Conservation (phyloP, 2,113 vertebrate species). For the Thryonomys swinderianus region DNA sequence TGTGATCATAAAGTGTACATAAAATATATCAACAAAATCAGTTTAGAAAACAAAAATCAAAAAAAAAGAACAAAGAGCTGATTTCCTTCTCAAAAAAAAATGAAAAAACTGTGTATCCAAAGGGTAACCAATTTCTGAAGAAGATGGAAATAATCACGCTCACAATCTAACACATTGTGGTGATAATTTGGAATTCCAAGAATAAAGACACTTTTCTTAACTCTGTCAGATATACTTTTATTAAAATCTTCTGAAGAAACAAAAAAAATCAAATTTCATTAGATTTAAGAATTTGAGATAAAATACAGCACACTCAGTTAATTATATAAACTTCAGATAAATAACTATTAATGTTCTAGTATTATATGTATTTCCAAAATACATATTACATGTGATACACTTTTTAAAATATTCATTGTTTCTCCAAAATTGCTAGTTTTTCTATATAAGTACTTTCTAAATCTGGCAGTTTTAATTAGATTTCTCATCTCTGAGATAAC, state of each 20-base stretch:
- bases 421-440: slow-evolving; percentile 45
- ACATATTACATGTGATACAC: background rate
- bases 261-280: slow-evolving; percentile 25
- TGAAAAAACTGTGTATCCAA: background rate
- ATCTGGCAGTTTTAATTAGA: slow-evolving; percentile 63
- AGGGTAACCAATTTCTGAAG: background rate
- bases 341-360: background rate
- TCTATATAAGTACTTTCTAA: slow-evolving; percentile 62
- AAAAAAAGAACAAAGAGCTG: too few species aligned
- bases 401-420: slow-evolving; percentile 14
- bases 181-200: slow-evolving; percentile 35
- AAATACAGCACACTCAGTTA: background rate
- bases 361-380: background rate
- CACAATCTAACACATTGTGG: background rate
- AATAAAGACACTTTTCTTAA: background rate
- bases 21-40: too few species aligned
- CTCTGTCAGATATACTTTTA: background rate
- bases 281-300: slow-evolving; percentile 9
- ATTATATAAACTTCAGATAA: slow-evolving; percentile 4
- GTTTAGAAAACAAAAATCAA: too few species aligned
- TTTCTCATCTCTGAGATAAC: slow-evolving; percentile 34
- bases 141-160: slow-evolving; percentile 4
- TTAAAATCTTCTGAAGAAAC: background rate
- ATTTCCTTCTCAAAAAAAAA: too few species aligned
- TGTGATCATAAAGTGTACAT: too few species aligned